Percentiles rank a stretch among this genome's conserved stretches.
phyloP scores from a whole-genome alignment of 2,888 invertebrate species.

The Athripsodes cinereus region DNA sequence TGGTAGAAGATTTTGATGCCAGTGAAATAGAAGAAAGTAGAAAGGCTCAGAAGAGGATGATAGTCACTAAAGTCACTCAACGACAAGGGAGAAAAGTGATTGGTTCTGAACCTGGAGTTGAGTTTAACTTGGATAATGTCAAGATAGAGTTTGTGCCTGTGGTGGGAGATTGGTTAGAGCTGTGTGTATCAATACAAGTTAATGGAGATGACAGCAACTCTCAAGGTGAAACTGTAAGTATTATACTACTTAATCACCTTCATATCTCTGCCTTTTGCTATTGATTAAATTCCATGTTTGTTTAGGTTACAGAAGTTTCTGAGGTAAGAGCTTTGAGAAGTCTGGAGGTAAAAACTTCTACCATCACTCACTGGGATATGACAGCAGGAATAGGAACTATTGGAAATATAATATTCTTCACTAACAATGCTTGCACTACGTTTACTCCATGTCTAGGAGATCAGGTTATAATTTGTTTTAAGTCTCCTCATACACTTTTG shows the following conservation, averaged over 20 bases:
- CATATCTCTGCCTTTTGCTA: background rate
- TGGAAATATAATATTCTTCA: conserved; percentile 54
- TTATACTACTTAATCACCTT: background rate
- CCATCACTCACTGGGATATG: conserved; percentile 41
- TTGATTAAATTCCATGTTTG: conserved; percentile 27
- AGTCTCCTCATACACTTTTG: too few species aligned
- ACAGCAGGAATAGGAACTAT: conserved; percentile 48
- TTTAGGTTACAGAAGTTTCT: conserved; percentile 56
- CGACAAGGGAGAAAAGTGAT: conserved; percentile 38
- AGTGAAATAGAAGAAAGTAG: conserved; percentile 22
- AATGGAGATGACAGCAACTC: conserved; percentile 31
- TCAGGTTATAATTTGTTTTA: too few species aligned
- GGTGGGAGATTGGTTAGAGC: conserved; percentile 62
- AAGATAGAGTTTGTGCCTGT: conserved; percentile 59
- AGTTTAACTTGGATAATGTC: conserved; percentile 56
- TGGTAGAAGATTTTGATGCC: conserved; percentile 31
- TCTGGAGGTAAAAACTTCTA: conserved; percentile 37
- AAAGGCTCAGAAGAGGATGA: conserved; percentile 29
- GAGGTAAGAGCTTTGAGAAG: conserved; percentile 56
- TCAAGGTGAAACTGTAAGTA: background rate
- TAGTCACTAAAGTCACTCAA: conserved; percentile 38
- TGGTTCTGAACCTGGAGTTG: conserved; percentile 52
- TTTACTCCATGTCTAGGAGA: conserved; percentile 54
- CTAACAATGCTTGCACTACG: conserved; percentile 48
- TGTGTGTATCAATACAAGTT: conserved; percentile 56